Percentiles rank a stretch among this genome's conserved stretches.
These are phyloP conservation scores for Saturnia japonica DNA, from an alignment of 2,888 invertebrate species.

Conservation along the genomic window DNA sequence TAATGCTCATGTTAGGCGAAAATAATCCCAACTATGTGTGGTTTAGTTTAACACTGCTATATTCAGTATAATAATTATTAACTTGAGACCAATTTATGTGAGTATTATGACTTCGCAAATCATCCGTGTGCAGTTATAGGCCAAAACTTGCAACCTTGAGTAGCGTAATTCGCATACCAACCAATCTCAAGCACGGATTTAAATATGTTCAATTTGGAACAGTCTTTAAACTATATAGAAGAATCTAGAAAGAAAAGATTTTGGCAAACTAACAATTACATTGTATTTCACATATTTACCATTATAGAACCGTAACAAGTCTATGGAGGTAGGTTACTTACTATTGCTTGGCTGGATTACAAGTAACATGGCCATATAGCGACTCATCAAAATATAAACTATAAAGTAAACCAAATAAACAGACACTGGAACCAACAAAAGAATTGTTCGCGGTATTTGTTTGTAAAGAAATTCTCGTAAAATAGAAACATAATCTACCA, in stretches of 20 bases:
- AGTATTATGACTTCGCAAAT: background rate
- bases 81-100: slow-evolving; percentile 1
- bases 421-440: slow-evolving; percentile 11
- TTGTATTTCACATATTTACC: background rate
- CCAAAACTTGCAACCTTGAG: background rate
- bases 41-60: slow-evolving; percentile 5
- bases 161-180: background rate
- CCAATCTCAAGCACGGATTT: background rate
- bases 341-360: background rate
- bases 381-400: background rate
- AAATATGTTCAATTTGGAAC: background rate
- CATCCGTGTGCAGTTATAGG: background rate
- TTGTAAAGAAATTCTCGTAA: slow-evolving; percentile 11
- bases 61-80: slow-evolving; percentile 7
- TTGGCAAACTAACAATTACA: background rate
- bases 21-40: slow-evolving; percentile 14
- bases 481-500: slow-evolving; percentile 21
- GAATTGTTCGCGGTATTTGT: background rate
- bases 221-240: background rate
- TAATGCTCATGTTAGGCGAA: slow-evolving; percentile 4
- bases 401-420: background rate
- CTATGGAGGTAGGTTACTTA: too few species aligned
- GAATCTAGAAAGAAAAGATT: background rate
- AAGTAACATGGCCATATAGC: background rate
- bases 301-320: background rate